phyloP scores from a whole-genome alignment of 2,113 vertebrate species.

The Cololabis saira region DNA sequence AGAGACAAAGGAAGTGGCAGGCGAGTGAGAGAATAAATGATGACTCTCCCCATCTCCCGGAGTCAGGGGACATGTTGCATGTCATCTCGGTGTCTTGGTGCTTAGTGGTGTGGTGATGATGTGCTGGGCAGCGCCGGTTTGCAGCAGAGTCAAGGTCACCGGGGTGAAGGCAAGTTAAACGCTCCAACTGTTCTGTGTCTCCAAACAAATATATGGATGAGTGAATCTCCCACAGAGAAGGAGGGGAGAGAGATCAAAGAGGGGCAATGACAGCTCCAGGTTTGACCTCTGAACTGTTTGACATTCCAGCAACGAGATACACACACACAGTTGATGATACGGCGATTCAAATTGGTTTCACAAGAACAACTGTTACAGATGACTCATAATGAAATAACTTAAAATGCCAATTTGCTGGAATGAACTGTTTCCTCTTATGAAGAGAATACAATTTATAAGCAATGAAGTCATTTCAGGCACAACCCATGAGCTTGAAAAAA shows the following conservation, averaged over 20 bases:
- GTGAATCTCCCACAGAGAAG: conserved; percentile 34
- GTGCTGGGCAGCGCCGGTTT: conserved; percentile 70
- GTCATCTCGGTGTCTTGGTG: conserved; percentile 75
- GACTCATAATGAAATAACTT: not conserved
- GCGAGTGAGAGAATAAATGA: conserved; percentile 67
- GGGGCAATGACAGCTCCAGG: conserved; percentile 36
- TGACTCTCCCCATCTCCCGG: conserved; percentile 41
- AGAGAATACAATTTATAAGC: not conserved
- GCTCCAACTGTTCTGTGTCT: conserved; percentile 76
- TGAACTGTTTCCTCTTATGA: not conserved
- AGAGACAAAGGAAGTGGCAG: conserved; percentile 69
- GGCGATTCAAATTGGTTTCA: not conserved
- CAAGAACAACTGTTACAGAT: not conserved
- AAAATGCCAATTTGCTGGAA: not conserved
- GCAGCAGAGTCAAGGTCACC: conserved; percentile 75
- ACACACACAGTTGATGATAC: conserved; percentile 12
- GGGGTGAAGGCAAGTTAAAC: conserved; percentile 76
- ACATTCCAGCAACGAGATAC: conserved; percentile 23
- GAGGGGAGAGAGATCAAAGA: conserved; percentile 46
- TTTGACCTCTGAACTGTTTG: conserved; percentile 55
- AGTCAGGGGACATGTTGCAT: conserved; percentile 77
- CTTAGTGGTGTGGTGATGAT: conserved; percentile 76
- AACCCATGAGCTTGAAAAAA: not conserved
- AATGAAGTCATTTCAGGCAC: not conserved
- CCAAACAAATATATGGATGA: conserved; percentile 77